Percentiles rank a stretch among this genome's conserved stretches.
phyloP scores from a whole-genome alignment of 2,888 invertebrate species.

The Venusia cambrica region DNA sequence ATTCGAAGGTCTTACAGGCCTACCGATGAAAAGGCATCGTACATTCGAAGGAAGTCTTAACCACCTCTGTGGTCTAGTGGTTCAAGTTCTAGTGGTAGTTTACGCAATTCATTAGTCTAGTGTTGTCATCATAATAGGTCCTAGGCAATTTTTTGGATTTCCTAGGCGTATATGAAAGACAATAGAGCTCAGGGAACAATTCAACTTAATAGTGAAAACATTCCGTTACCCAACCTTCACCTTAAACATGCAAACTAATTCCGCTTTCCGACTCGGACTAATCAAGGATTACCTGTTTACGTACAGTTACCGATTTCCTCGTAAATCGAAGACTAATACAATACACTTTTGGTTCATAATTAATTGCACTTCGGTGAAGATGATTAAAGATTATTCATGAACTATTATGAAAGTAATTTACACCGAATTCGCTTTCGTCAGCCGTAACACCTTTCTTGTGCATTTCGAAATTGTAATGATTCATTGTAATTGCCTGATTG shows the following conservation, averaged over 20 bases:
- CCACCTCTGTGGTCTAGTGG: too few relatives aligned
- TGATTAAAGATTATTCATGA: conserved; percentile 8
- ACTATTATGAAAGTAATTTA: conserved; percentile 17
- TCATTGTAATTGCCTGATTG: conserved; percentile 9
- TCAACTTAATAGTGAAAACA: conserved; percentile 1
- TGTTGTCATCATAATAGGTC: too few relatives aligned
- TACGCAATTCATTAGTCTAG: too few relatives aligned
- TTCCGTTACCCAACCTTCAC: conserved; percentile 13
- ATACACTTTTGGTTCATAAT: conserved; percentile 2
- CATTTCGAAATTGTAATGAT: conserved; percentile 9
- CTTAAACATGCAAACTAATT: conserved; percentile 17
- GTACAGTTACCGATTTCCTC: background rate
- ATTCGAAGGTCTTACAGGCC: too few relatives aligned
- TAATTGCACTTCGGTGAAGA: background rate
- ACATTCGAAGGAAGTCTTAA: too few relatives aligned
- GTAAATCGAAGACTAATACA: background rate
- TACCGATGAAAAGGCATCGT: too few relatives aligned
- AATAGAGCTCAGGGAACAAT: too few relatives aligned
- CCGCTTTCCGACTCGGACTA: conserved; percentile 22
- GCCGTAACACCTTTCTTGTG: conserved; percentile 15
- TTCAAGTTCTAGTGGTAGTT: too few relatives aligned
- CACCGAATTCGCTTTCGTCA: conserved; percentile 15
- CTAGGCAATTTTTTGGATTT: too few relatives aligned
- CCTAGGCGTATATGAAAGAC: too few relatives aligned
- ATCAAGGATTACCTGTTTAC: conserved; percentile 16